Evolutionary conservation across 1,140 invertebrate species (phyloP), one percentile per base, ranked within the genome.

Genomic region (Brachystomella parvula): DNA sequence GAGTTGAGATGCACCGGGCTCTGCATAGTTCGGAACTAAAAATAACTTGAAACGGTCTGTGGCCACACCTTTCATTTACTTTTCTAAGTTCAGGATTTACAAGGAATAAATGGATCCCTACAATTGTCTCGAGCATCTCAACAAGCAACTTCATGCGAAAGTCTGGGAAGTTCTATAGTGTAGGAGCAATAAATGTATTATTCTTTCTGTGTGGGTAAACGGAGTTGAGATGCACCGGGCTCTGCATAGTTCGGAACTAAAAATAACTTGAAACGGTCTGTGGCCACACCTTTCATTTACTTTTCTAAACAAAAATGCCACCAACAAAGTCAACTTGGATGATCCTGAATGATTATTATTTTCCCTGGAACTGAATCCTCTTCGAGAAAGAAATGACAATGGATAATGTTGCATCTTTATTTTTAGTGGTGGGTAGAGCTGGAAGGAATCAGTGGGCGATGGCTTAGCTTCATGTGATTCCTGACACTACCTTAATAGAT

Each of bases 401-500:
- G 35, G 35, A 39, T 39, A 39, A 9, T 39, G 35, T 39, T 39
- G 35, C 35, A 39, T 39, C 6, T 6, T 9, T 9, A 39, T 6
- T 39, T 9, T 39, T 39, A 6, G 35, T 39, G 6, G 6, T 39
- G 35, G 35, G 6, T 19, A 6, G 35, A 39, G 19, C 19, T 19
- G 6, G 35, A 39, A 9, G 35, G 35, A 39, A 39, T 39, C 35
- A 39, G 35, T 39, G 35, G 19, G 19, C 6, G 35, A 6, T 9
- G 35, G 35, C 6, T 9, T 6, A 39, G 35, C 6, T 6, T 19
- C 6, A 39, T 30, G 9, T 24, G 19, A 63, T 63, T 63, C 28
- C 29, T 21, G 31, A 29, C 44, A 49, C 31, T 63, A 64, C 31
- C 47, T 6, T 64, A 64, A 64, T 64, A 19, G 49, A 64, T 64